phyloP scores from a whole-genome alignment of 2,113 vertebrate species.

The Rhombomys opimus region DNA sequence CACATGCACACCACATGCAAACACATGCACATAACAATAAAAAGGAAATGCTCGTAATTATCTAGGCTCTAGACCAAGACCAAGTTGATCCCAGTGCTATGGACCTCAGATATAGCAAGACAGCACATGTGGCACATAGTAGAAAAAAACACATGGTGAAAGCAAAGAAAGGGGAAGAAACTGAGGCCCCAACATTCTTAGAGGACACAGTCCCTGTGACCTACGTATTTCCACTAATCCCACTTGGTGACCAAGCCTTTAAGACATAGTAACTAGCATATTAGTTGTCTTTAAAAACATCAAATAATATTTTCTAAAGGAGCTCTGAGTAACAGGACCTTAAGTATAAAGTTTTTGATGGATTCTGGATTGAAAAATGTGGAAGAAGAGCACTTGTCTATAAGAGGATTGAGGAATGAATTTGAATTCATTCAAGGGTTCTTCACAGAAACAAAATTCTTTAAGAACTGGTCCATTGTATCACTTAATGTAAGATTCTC shows the following conservation, averaged over 20 bases:
- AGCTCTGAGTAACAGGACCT: not conserved
- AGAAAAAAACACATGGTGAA: not conserved
- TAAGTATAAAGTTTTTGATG: not conserved
- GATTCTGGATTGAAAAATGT: constrained; percentile 19
- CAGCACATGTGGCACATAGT: not conserved
- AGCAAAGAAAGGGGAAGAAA: not conserved
- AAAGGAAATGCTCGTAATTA: not conserved
- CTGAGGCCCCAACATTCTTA: too few relatives aligned
- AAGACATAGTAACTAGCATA: not conserved
- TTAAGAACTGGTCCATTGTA: constrained; percentile 23
- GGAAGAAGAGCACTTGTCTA: not conserved
- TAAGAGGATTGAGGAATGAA: constrained; percentile 45
- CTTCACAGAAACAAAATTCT: constrained; percentile 37
- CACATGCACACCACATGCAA: not conserved
- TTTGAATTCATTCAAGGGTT: constrained; percentile 37
- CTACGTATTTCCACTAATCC: not conserved
- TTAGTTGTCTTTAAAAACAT: constrained; percentile 50
- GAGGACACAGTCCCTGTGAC: not conserved
- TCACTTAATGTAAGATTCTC: constrained; percentile 29
- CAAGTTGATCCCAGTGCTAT: not conserved
- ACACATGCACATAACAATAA: not conserved
- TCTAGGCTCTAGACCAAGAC: not conserved
- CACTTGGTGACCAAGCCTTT: not conserved
- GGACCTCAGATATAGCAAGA: not conserved
- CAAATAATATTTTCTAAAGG: not conserved